Evolutionary conservation across 2,797 vertebrate genomes (phyloP), one percentile per base, ranked within the genome.

Genomic region (Hippoglossus hippoglossus): DNA sequence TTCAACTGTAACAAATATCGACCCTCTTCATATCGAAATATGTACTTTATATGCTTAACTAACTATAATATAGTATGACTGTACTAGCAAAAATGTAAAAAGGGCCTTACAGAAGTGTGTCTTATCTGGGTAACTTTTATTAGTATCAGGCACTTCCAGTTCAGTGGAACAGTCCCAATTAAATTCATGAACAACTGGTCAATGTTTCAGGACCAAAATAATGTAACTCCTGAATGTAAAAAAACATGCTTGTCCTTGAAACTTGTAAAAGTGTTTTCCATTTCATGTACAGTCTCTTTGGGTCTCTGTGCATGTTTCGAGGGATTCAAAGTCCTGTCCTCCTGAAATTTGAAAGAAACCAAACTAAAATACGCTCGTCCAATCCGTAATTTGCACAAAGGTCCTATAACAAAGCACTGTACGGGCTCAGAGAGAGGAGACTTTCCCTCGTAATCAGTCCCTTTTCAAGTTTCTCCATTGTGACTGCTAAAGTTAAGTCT

Each of bases 381-480:
- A 46, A 65, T 79, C 51, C 59, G 26, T 44, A 67, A 75, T 73
- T 70, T 77, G 21, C 34, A 52, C 19, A 46, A 60, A 66, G 22
- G 39, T 72, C 50, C 58, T 52, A 28, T 54, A 56, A 75, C 66
- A 76, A 73, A 72, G 69, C 55, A 2, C 3, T 4, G 36, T 7
- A 39, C 0, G 0, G 0, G 50, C 73, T 68, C 34, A 58, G 54
- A 26, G 39, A 59, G 47, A 54, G 25, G 26, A 63, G 36, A 36
- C 39, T 55, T 68, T 46, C 69, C 56, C 63, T 22, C 34, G 47
- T 21, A 52, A 56, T 67, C 71, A 55, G 59, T 5, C 47, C 3
- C 36, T 67, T 80, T 80, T 68, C 41, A 63, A 67, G 25, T 55
- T 46, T 44, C 67, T 51, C 54, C 25, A 62, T 67, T 73, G 52